Evolutionary conservation across 2,797 vertebrate species (phyloP).

Genomic region (Malacoraja senta): DNA sequence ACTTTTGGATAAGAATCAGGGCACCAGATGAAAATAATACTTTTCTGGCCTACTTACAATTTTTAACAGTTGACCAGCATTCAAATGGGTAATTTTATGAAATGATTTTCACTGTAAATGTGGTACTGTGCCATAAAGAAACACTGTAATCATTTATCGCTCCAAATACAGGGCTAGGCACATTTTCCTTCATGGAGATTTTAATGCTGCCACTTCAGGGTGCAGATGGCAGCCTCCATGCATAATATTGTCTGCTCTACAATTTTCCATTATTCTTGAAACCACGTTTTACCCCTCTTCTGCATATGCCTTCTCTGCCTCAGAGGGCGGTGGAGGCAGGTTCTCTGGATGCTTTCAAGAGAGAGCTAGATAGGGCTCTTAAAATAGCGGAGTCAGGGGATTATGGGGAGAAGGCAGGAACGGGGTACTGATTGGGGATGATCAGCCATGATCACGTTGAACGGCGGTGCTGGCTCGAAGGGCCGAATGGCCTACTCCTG

Average conservation of each 20-base stretch:
- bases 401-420: too few relatives aligned
- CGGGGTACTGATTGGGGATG: too few relatives aligned
- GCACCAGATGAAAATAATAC: background rate
- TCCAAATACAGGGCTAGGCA: background rate
- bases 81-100: background rate
- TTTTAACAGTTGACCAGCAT: background rate
- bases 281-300: background rate
- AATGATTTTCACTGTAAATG: background rate
- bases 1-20: background rate
- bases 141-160: background rate
- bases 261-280: background rate
- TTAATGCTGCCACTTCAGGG: background rate
- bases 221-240: background rate
- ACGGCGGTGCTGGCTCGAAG: too few relatives aligned
- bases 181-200: background rate
- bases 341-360: too few relatives aligned
- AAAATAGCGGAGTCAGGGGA: too few relatives aligned
- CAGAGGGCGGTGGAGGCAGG: too few relatives aligned
- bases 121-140: background rate
- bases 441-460: too few relatives aligned
- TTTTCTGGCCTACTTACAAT: background rate
- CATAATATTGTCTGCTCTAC: background rate
- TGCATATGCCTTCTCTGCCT: too few relatives aligned
- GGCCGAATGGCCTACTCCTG: too few relatives aligned
- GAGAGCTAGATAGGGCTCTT: too few relatives aligned